These are phyloP conservation scores for Channa maculata DNA, from an alignment of 2,113 vertebrate species.

Conservation along the genomic window DNA sequence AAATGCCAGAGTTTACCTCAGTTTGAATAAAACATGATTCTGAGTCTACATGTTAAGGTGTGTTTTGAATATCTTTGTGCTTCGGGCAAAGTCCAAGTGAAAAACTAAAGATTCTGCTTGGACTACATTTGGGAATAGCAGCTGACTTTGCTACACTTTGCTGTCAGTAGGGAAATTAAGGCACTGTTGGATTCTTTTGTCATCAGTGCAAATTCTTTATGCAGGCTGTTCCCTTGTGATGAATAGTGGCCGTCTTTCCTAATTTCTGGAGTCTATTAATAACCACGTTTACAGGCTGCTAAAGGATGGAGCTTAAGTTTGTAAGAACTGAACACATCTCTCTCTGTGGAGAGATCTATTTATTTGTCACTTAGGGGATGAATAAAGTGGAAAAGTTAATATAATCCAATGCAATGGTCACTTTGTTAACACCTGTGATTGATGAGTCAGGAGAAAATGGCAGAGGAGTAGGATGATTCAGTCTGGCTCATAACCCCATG, in stretches of 20 bases:
- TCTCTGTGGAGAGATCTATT: conserved; percentile 30
- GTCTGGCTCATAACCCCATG: background rate
- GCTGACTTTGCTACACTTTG: conserved; percentile 41
- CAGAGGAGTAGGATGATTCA: background rate
- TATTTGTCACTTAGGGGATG: conserved; percentile 8
- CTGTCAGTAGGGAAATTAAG: conserved; percentile 40
- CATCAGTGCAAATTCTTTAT: conserved; percentile 20
- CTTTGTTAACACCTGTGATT: conserved; percentile 46
- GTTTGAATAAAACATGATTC: conserved; percentile 5
- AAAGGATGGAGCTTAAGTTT: conserved; percentile 39
- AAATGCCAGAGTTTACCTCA: conserved; percentile 9
- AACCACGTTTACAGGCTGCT: conserved; percentile 48
- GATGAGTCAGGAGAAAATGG: conserved; percentile 20
- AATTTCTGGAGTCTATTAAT: conserved; percentile 53
- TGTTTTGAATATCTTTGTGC: conserved; percentile 1
- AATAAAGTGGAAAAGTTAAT: conserved; percentile 43
- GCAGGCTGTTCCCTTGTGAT: conserved; percentile 34
- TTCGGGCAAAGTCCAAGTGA: background rate
- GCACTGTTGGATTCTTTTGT: conserved; percentile 24
- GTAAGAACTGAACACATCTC: conserved; percentile 22
- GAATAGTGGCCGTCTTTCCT: conserved; percentile 20
- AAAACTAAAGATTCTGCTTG: conserved; percentile 14
- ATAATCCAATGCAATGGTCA: conserved; percentile 17
- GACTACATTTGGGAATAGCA: conserved; percentile 15
- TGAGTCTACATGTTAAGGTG: background rate